Evolutionary conservation across 2,113 vertebrate species (phyloP).

Genomic region (Onychorhynchus coronatus): DNA sequence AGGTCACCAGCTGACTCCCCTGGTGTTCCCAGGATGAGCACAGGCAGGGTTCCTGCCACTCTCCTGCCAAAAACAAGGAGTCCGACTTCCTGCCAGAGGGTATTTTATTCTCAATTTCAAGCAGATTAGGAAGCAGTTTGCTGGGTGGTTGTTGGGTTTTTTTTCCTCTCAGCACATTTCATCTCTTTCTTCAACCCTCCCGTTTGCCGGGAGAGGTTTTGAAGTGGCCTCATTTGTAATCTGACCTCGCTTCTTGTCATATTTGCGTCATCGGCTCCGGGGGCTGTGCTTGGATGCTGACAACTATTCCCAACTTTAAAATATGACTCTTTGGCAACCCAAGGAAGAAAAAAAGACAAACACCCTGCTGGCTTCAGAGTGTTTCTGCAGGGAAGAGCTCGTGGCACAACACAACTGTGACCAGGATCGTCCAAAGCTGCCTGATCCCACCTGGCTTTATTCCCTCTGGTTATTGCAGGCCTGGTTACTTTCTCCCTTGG

Average conservation of each 20-base stretch:
- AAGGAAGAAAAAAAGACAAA: background rate
- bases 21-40: accelerated
- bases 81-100: background rate
- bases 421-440: background rate
- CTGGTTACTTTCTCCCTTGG: background rate
- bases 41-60: too few species aligned
- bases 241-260: background rate
- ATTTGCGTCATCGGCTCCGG: background rate
- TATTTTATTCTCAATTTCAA: background rate
- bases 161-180: background rate
- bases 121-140: background rate
- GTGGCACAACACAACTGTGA: background rate
- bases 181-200: background rate
- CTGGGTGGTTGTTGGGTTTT: background rate
- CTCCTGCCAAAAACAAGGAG: background rate
- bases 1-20: background rate
- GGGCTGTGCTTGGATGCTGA: background rate
- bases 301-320: background rate
- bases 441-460: background rate
- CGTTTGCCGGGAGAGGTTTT: background rate
- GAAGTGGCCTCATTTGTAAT: background rate
- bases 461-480: background rate
- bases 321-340: background rate
- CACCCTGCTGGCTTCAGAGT: background rate
- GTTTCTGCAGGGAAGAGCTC: background rate